Base-by-base conservation (phyloP, 1,140 invertebrate species). In the Nebria ingens region DNA sequence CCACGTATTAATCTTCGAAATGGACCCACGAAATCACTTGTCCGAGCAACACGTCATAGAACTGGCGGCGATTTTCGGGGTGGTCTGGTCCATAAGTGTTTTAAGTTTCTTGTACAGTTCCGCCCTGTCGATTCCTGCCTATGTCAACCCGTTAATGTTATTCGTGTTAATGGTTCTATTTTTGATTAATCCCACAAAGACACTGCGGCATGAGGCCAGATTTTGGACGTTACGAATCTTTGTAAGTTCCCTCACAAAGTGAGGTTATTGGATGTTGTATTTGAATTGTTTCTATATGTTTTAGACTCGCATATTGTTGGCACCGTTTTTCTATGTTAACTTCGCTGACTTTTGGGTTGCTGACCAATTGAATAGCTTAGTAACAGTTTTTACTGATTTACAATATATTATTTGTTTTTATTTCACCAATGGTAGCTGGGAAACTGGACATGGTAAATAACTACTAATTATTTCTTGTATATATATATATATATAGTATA, bases 341-440 rank as follows among this genome's bases (percentile, higher is more conserved):
- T 99, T 99, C 72, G 94, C 97, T 21, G 97, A 99, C 76, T 99
- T 99, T 81, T 99, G 97, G 97, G 80, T 99, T 62, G 97, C 93
- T 22, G 97, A 99, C 79, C 97, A 99, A 71, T 78, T 98, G 60
- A 99, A 97, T 68, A 97, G 93, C 58, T 76, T 99, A 42, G 85
- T 84, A 0, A 87, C 86, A 0, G 87, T 91, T 1, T 83, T 99
- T 54, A 72, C 94, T 1, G 97, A 99, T 73, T 86, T 98, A 62
- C 91, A 98, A 62, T 99, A 91, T 73, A 82, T 98, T 54, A 71
- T 91, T 2, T 89, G 87, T 56, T 91, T 91, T 67, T 92, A 91
- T 57, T 70, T 84, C 1, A 85, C 81, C 0, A 87, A 86, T 61
- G 79, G 79, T 1, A 79, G 85, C 65, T 89, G 85, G 85, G 74